phyloP scores from a whole-genome alignment of 2,113 vertebrate genomes.

The Meleagris gallopavo region DNA sequence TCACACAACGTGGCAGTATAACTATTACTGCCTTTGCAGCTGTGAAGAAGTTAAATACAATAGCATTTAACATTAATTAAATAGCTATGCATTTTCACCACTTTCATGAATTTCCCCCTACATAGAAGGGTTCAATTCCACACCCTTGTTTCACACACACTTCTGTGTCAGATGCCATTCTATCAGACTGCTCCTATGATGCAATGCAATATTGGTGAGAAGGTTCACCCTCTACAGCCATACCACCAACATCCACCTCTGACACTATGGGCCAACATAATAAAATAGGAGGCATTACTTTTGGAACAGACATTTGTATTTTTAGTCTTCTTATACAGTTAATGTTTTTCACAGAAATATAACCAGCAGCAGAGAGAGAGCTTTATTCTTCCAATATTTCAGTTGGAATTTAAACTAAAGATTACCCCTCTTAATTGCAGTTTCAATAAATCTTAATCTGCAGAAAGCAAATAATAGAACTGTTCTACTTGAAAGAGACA shows the following conservation, averaged over 20 bases:
- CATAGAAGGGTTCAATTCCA: background rate
- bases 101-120: too few species aligned
- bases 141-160: background rate
- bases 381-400: background rate
- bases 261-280: background rate
- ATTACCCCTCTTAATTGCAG: background rate
- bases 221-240: too few species aligned
- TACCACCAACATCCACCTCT: background rate
- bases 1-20: background rate
- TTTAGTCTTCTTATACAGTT: background rate
- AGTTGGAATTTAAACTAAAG: background rate
- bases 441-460: conserved; percentile 18
- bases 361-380: background rate
- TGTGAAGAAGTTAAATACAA: background rate
- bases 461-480: background rate
- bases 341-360: background rate
- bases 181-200: background rate
- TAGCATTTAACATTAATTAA: too few species aligned
- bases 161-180: background rate
- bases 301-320: background rate
- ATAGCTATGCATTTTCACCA: too few species aligned
- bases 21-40: background rate
- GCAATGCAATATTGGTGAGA: too few species aligned
- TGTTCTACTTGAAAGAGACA: background rate
- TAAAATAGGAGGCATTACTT: background rate